phyloP scores from a whole-genome alignment of 2,113 vertebrate genomes.

The Chauna torquata region DNA sequence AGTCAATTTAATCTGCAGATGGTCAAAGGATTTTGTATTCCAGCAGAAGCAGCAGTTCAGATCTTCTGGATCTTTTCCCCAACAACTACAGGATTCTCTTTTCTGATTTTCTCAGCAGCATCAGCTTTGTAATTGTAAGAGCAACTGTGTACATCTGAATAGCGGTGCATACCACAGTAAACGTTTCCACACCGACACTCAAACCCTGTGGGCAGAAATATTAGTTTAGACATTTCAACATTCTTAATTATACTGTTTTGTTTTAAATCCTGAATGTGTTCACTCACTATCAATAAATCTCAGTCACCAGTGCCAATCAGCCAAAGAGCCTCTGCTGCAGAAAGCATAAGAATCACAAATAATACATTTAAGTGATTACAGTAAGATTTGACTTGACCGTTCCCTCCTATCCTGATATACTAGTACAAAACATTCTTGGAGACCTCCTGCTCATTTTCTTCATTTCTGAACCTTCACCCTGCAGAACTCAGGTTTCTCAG shows the following conservation, averaged over 20 bases:
- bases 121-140: constrained; percentile 92
- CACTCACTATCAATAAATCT: constrained; percentile 50
- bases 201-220: constrained; percentile 79
- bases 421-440: background rate
- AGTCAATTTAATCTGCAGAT: constrained; percentile 81
- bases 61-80: constrained; percentile 93
- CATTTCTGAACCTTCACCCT: background rate
- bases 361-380: background rate
- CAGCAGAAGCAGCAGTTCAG: constrained; percentile 78
- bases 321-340: constrained; percentile 37
- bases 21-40: constrained; percentile 76
- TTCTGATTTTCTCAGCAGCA: constrained; percentile 90
- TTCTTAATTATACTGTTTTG: background rate
- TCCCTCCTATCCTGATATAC: background rate
- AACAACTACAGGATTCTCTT: constrained; percentile 90
- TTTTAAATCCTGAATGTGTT: constrained; percentile 44
- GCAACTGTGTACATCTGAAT: constrained; percentile 89
- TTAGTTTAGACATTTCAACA: background rate
- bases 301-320: constrained; percentile 32
- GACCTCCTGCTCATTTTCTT: background rate
- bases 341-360: constrained; percentile 50
- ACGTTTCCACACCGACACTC: constrained; percentile 89
- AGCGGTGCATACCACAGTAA: constrained; percentile 87
- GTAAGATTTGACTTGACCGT: background rate
- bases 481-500: background rate